Base-by-base conservation (phyloP, 2,797 vertebrate species). In the Heteromormyrus szaboi region DNA sequence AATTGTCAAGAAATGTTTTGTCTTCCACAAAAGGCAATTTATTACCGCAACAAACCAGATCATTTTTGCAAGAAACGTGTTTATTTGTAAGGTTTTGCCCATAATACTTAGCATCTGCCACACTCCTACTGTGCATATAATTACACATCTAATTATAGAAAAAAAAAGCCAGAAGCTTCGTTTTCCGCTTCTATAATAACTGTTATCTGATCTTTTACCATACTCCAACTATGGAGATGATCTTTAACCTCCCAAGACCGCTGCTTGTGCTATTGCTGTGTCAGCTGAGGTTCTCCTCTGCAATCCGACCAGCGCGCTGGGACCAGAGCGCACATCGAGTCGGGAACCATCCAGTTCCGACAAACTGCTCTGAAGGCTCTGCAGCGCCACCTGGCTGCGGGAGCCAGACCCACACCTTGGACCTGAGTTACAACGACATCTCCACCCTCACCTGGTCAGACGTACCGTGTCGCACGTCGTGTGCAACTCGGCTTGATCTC, bases 401-500 rank as follows among this genome's bases (percentile, higher is more conserved):
- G 37, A 3, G 4, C n/a, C 44, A 65, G 4, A 50, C 88, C 14
- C 54, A 33, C 8, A 19, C 48, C 33, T 84, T 90, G 44, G 83
- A 88, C 51, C 25, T 89, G 65, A 87, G 87, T 79, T 87, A 65
- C 44, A 89, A 50, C 17, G 8, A n/a, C 25, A 84, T 84, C 17
- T 84, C 87, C 44, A n/a, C 22, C 17, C 17, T 90, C 56, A 44
- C 12, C 53, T 9, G 50, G 54, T 83, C 48, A 3, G 85, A 88
- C 37, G 56, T 88, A 37, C 46, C 54, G 8, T 29, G 29, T 19
- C 54, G 19, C n/a, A 19, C 19, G 7, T 48, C 46, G 7, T 56
- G 14, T 44, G 46, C 19, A 44, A 37, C 72, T 84, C 44, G 72
- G n/a, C 46, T 90, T 48, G 88, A 89, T 72, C 87, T 90, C 7